Conservation (phyloP, 2,888 invertebrate genomes). For the Andrena bicolor region DNA sequence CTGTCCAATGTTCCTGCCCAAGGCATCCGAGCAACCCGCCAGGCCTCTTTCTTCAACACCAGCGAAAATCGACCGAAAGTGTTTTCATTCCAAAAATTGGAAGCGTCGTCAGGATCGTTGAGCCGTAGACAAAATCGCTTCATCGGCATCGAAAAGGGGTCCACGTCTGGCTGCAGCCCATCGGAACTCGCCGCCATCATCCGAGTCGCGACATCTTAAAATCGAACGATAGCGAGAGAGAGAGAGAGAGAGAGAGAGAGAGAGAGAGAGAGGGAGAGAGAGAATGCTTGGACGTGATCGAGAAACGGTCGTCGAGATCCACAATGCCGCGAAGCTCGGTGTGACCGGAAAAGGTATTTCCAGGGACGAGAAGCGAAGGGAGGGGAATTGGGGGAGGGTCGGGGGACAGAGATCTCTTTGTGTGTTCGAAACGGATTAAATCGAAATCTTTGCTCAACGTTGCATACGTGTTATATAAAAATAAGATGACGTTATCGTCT, state of each 20-base stretch:
- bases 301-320: neutral
- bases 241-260: no score
- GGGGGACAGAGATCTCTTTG: conserved; percentile 51
- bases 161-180: neutral
- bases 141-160: neutral
- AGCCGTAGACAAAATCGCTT: neutral
- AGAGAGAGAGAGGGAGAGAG: neutral
- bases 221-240: neutral
- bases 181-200: neutral
- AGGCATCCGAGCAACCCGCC: no score
- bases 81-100: neutral
- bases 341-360: neutral
- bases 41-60: no score
- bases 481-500: conserved; percentile 62
- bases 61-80: no score
- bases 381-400: neutral
- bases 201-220: neutral
- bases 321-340: neutral
- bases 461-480: conserved; percentile 66
- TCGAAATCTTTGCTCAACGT: conserved; percentile 74
- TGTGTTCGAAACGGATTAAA: conserved; percentile 69
- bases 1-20: no score
- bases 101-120: neutral
- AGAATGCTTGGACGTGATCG: neutral
- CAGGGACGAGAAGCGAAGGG: neutral